Conservation (phyloP, 2,888 invertebrate genomes). For the Aphodius sticticus region DNA sequence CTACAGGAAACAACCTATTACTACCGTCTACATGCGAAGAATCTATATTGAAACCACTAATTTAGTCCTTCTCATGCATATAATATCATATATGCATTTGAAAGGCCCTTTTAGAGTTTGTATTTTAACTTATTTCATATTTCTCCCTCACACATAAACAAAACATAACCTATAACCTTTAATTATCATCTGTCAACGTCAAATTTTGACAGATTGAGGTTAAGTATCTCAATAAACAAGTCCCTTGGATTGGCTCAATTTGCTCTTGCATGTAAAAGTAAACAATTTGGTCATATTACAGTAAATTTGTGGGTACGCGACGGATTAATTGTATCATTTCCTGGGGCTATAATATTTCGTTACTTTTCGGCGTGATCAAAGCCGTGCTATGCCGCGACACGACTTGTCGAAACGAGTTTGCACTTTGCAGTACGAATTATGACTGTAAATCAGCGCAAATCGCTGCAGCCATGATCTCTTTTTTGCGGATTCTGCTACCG, state of each 20-base stretch:
- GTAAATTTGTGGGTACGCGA: not conserved
- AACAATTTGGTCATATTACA: not conserved
- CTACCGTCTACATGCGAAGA: not conserved
- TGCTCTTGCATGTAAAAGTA: not conserved
- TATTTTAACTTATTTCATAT: too few species aligned
- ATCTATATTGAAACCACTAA: not conserved
- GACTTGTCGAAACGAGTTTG: not conserved
- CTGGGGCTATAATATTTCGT: not conserved
- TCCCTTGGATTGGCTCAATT: not conserved
- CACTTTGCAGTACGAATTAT: not conserved
- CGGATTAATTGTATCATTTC: not conserved
- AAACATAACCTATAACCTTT: not conserved
- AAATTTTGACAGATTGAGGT: not conserved
- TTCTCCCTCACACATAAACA: not conserved
- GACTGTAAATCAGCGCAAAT: conserved; percentile 28
- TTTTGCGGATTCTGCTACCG: not conserved
- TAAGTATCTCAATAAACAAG: not conserved
- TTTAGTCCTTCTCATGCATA: not conserved
- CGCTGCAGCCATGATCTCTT: conserved; percentile 31
- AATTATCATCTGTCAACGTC: not conserved
- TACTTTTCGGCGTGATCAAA: conserved; percentile 23
- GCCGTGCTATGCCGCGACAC: conserved; percentile 14
- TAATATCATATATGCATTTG: too few species aligned
- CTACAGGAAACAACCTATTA: not conserved
- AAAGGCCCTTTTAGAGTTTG: too few species aligned